These are phyloP conservation scores for Macrotis lagotis DNA, from an alignment of 2,113 vertebrate genomes.

Conservation along the genomic window DNA sequence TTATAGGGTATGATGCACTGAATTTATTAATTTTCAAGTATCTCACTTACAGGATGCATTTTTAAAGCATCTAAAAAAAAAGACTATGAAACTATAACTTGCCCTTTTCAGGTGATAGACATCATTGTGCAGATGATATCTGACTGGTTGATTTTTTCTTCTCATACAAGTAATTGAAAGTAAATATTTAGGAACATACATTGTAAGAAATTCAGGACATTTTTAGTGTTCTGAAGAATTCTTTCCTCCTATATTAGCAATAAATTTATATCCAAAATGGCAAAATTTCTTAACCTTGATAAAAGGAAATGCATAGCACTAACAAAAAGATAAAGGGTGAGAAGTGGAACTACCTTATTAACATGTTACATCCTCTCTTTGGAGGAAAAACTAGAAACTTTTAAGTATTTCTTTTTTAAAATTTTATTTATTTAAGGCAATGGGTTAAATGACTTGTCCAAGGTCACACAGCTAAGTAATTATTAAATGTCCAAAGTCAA, in stretches of 20 bases:
- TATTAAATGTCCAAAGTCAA: too few species aligned
- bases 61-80: neutral
- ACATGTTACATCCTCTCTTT: neutral
- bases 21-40: neutral
- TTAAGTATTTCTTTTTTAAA: neutral
- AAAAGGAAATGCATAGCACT: neutral
- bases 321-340: neutral
- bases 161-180: neutral
- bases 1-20: neutral
- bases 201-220: neutral
- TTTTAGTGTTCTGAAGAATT: neutral
- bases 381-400: neutral
- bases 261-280: neutral
- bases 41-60: neutral
- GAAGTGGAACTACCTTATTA: neutral
- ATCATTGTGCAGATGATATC: accelerated
- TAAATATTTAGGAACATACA: neutral
- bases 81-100: neutral
- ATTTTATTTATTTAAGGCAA: too few species aligned
- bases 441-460: too few species aligned
- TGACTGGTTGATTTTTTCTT: neutral
- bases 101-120: slow-evolving; percentile 18
- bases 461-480: too few species aligned
- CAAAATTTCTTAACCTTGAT: neutral
- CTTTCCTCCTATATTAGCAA: neutral